These are phyloP conservation scores for Dufourea novaeangliae DNA, from an alignment of 1,140 invertebrate species.

Conservation along the genomic window DNA sequence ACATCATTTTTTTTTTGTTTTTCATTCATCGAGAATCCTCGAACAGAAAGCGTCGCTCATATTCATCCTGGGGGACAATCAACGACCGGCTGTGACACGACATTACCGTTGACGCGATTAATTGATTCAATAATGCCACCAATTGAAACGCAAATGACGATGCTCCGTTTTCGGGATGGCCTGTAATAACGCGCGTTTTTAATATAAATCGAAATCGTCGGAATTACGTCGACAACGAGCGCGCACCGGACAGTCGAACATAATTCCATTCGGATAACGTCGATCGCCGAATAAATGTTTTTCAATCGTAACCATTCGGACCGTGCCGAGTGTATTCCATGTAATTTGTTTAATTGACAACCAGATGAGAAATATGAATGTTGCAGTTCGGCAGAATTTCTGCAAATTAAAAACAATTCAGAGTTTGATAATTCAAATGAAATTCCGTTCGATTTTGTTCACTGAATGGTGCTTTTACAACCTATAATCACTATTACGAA, in stretches of 20 bases:
- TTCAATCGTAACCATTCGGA: background rate
- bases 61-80: background rate
- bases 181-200: background rate
- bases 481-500: too few relatives aligned
- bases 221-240: background rate
- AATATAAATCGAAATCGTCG: background rate
- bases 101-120: background rate
- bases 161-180: background rate
- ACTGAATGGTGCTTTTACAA: too few relatives aligned
- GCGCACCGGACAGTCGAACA: background rate
- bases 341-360: background rate
- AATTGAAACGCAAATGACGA: conserved; percentile 16
- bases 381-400: background rate
- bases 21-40: too few relatives aligned
- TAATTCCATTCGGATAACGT: background rate
- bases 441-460: too few relatives aligned
- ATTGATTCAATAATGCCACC: background rate
- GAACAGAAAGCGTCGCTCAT: background rate
- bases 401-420: background rate
- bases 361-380: too few relatives aligned
- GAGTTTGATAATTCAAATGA: background rate
- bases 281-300: background rate
- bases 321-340: background rate
- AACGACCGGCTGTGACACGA: background rate
- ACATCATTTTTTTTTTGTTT: too few relatives aligned